A percentile compares a stretch with the other conserved stretches of the same genome.
phyloP scores from a whole-genome alignment of 2,113 vertebrate species.

The Paracanthobrama guichenoti region DNA sequence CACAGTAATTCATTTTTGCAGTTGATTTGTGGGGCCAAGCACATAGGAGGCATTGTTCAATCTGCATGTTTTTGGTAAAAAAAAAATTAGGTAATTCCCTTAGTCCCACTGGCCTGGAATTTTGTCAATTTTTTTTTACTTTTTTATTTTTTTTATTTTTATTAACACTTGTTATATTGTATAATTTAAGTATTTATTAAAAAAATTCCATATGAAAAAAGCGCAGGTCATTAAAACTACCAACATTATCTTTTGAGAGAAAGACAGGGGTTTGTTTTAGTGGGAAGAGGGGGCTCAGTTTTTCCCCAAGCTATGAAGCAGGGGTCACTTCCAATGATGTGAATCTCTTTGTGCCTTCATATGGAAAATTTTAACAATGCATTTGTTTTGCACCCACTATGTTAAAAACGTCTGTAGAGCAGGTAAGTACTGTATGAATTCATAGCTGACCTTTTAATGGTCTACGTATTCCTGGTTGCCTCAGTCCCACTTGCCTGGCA shows the following conservation, averaged over 20 bases:
- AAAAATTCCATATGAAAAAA: neutral
- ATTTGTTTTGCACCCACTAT: slow-evolving; percentile 62
- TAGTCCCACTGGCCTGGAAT: neutral
- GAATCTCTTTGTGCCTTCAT: slow-evolving; percentile 67
- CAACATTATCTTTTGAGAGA: too few species aligned
- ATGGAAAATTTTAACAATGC: slow-evolving; percentile 73
- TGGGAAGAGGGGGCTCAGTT: slow-evolving; percentile 55
- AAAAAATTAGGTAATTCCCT: too few species aligned
- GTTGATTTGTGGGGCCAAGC: slow-evolving; percentile 61
- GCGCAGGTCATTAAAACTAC: too few species aligned
- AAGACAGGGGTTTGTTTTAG: slow-evolving; percentile 42
- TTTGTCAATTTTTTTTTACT: neutral
- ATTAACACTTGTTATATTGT: neutral
- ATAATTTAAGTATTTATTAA: neutral
- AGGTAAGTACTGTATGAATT: slow-evolving; percentile 40
- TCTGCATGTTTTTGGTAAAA: neutral
- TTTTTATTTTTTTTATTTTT: neutral
- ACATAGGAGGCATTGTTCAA: neutral
- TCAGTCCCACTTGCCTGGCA: slow-evolving; percentile 59
- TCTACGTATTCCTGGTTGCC: slow-evolving; percentile 62
- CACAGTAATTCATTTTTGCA: slow-evolving; percentile 64
- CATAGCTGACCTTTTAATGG: slow-evolving; percentile 61
- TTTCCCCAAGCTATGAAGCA: slow-evolving; percentile 63
- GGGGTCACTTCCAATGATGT: slow-evolving; percentile 64
- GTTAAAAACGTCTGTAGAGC: slow-evolving; percentile 56